Evolutionary conservation across 2,797 vertebrate genomes (phyloP).

Genomic region (Eulemur coronatus): DNA sequence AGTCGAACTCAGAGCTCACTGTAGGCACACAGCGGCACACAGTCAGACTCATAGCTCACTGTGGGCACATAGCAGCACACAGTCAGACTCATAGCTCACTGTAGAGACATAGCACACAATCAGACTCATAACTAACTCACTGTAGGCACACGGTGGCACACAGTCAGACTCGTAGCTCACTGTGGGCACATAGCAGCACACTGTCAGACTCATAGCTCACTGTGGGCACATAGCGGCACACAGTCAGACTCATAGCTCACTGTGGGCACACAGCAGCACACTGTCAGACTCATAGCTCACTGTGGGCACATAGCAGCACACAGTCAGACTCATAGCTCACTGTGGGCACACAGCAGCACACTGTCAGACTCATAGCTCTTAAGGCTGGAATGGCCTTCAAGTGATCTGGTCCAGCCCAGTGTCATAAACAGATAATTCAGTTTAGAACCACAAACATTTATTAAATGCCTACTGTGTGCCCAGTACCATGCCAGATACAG

Average conservation of each 20-base stretch:
- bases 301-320: too few species aligned
- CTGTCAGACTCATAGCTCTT: neutral
- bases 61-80: accelerated
- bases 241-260: neutral
- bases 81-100: neutral
- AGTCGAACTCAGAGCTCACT: neutral
- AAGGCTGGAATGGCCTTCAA: neutral
- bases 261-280: neutral
- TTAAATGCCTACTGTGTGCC: neutral
- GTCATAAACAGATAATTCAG: neutral
- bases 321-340: neutral
- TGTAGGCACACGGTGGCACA: accelerated
- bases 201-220: accelerated
- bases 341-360: too few species aligned
- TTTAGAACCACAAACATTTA: neutral
- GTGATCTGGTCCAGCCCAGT: neutral
- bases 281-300: neutral
- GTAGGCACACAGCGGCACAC: accelerated
- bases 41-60: neutral
- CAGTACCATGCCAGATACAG: neutral
- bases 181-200: neutral
- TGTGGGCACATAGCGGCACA: neutral
- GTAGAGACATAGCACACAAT: accelerated
- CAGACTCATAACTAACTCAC: neutral
- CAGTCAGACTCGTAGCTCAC: neutral